phyloP scores from a whole-genome alignment of 2,888 invertebrate genomes.

The Eurois occulta region DNA sequence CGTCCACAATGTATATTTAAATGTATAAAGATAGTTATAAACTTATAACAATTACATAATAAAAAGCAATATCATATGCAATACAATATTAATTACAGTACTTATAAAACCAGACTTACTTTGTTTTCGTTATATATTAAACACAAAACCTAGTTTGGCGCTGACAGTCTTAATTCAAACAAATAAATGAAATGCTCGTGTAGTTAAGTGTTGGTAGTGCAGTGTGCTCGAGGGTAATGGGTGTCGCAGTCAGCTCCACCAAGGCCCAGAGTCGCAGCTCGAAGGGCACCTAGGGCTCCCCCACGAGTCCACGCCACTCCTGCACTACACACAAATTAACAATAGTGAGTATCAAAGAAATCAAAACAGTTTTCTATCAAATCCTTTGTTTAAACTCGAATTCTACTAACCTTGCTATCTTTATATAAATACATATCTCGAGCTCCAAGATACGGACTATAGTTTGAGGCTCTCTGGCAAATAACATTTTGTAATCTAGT shows the following conservation, averaged over 20 bases:
- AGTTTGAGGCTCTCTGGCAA: not conserved
- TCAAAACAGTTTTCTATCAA: not conserved
- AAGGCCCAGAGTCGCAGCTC: slow-evolving; percentile 92
- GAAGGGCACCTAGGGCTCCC: slow-evolving; percentile 88
- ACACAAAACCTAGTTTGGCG: not conserved
- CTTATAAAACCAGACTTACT: not conserved
- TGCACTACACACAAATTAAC: slow-evolving; percentile 85
- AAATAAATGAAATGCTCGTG: not conserved
- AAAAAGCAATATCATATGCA: slow-evolving; percentile 58
- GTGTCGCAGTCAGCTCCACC: slow-evolving; percentile 92
- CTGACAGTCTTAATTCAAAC: not conserved
- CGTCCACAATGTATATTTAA: slow-evolving; percentile 41
- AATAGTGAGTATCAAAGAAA: not conserved
- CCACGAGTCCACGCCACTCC: slow-evolving; percentile 95
- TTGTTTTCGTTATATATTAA: slow-evolving; percentile 11
- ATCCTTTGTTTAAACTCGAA: not conserved
- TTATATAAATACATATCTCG: not conserved
- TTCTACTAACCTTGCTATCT: not conserved
- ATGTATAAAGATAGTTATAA: slow-evolving; percentile 42
- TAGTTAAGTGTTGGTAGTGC: slow-evolving; percentile 67
- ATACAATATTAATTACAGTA: slow-evolving; percentile 45
- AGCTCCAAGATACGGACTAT: not conserved
- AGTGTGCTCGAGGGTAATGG: slow-evolving; percentile 90
- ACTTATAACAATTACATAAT: slow-evolving; percentile 15
- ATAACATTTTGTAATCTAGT: not conserved